A percentile compares a stretch with the other conserved stretches of the same genome.
phyloP scores from a whole-genome alignment of 2,113 vertebrate genomes.

The Phocoena sinus region DNA sequence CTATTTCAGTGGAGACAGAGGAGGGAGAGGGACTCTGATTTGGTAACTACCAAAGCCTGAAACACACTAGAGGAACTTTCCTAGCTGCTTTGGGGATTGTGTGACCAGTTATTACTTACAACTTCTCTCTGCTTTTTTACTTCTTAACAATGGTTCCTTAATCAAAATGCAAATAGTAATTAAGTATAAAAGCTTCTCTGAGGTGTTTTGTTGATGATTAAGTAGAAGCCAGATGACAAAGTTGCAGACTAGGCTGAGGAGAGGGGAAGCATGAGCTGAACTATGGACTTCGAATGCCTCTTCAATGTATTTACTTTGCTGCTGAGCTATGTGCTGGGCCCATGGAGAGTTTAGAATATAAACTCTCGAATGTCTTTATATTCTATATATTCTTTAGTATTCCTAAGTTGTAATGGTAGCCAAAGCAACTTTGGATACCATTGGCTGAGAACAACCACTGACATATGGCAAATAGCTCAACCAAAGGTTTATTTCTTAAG shows the following conservation, averaged over 20 bases:
- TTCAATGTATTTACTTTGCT: conserved; percentile 1
- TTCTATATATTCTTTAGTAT: not conserved
- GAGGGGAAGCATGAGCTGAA: not conserved
- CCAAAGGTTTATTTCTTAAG: not conserved
- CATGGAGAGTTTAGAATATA: not conserved
- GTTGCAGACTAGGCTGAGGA: not conserved
- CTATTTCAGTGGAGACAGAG: not conserved
- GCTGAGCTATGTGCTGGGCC: not conserved
- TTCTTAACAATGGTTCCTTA: not conserved
- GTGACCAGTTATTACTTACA: not conserved
- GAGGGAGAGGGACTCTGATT: not conserved
- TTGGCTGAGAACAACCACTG: not conserved
- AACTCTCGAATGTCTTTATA: not conserved
- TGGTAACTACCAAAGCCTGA: not conserved
- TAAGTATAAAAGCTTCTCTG: conserved; percentile 16
- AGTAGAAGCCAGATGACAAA: conserved; percentile 8
- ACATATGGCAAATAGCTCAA: not conserved
- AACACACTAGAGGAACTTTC: not conserved
- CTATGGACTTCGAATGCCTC: not conserved
- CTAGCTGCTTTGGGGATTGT: not conserved
- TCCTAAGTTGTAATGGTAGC: not conserved
- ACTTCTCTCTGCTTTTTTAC: not conserved
- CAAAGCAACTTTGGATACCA: not conserved
- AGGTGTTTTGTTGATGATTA: conserved; percentile 3
- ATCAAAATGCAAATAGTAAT: conserved; percentile 9